Evolutionary conservation across 2,888 invertebrate genomes (phyloP), one percentile per base, ranked within the genome.

Genomic region (Caenorhabditis drosophilae): DNA sequence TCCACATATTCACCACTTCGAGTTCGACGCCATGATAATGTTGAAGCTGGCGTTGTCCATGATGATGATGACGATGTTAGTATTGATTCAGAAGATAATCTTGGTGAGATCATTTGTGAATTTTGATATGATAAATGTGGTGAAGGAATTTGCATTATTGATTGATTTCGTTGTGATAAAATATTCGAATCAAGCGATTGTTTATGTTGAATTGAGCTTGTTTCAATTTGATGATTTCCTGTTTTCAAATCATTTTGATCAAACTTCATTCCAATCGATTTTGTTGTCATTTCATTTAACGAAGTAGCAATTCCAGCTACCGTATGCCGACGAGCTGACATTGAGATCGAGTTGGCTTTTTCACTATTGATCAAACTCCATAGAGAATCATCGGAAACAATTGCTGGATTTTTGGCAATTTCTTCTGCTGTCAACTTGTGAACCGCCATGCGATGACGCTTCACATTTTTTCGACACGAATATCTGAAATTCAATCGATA

Each of bases 401-500:
- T 52, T 1, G 66, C 70, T 3, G 70, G 70, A 4, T 51, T 55
- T 16, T 63, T 55, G 7, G 59, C 53, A 9, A 74, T 57, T 22
- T 77, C 74, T 7, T 78, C 71, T 1, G 68, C 46, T 4, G 74
- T 59, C 35, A 78, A 42, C 57, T 78, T 78, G 57, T 79, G 79
- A 20, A 78, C 73, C 9, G 78, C 75, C 70, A 74, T 69, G 15
- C 78, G 70, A 36, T 79, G 79, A 4, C 79, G 62, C 42, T 78
- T 78, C 20, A 79, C 78, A 51, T 79, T 79, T 51, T 79, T 79
- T 11, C 79, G 75, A 41, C 79, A 78, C 4, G 77, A 76, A 53
- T 75, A 78, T 1, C 75, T 75, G 45, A 47, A 71, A 59, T 9
- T n/a, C n/a, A n/a, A n/a, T n/a, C n/a, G n/a, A n/a, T n/a, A n/a